Evolutionary conservation across 2,888 invertebrate species (phyloP), one percentile per base, ranked within the genome.

Genomic region (Thyatira batis): DNA sequence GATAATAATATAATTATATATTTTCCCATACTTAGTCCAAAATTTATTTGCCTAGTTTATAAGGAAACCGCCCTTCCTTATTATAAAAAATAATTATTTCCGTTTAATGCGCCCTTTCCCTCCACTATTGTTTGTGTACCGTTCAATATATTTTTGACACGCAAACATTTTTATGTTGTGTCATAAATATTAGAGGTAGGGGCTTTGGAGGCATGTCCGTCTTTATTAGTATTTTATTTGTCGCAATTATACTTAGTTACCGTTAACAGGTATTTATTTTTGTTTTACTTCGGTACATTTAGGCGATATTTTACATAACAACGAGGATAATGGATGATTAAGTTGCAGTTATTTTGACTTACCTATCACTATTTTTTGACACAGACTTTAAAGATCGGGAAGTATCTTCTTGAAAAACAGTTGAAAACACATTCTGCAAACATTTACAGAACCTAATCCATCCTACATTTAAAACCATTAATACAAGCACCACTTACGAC

Each of bases 21-120:
- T 39, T 39, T n/a, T 39, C 13, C 39, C 0, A 8, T 13, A 13
- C 8, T 8, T 23, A 23, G 3, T 44, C 20, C 4, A 1, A 33
- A 33, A 46, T 54, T 55, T 54, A 53, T 59, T 59, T 54, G 50
- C 57, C 49, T 53, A 49, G 48, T 51, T 20, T 9, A 28, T 50
- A 20, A 49, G 20, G 17, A 39, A 33, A 33, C 33, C 5, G 20
- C 17, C 44, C 27, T 30, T 55, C 59, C 55, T 11, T 48, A n/a
- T 20, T 48, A 57, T 50, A 60, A 52, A 55, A 52, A 59, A 52
- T 55, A 60, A 59, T 62, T 61, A 45, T 58, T 60, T 61, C 58
- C 63, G 51, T 53, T 54, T 46, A 49, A 52, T 51, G 52, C 33
- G 48, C 49, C 39, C 33, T 48, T 45, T 51, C 23, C 43, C 11